These are phyloP conservation scores for Galerucella pusilla DNA, from an alignment of 2,888 invertebrate genomes.

Conservation along the genomic window DNA sequence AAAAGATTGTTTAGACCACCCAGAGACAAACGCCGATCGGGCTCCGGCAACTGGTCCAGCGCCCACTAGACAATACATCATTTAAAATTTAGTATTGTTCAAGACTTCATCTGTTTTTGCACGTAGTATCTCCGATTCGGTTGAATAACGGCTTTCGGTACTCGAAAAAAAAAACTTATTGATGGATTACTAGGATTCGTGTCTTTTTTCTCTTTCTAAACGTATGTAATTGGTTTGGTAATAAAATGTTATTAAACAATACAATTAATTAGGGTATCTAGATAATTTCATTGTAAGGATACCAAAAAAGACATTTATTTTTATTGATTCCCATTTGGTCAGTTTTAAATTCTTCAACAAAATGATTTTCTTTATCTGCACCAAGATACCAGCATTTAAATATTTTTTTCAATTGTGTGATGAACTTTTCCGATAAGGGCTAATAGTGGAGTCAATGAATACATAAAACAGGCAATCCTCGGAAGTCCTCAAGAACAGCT, in stretches of 20 bases:
- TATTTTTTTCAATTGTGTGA: no score
- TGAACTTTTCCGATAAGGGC: no score
- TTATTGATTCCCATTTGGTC: no score
- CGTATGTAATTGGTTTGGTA: neutral
- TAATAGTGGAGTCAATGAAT: no score
- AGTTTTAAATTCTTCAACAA: no score
- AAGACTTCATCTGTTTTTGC: conserved; percentile 43
- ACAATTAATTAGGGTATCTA: no score
- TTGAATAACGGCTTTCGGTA: conserved; percentile 1
- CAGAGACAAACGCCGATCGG: conserved; percentile 26
- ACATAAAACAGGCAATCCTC: no score
- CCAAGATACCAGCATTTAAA: no score
- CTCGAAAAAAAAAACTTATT: neutral
- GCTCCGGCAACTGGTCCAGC: conserved; percentile 25
- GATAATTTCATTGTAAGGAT: no score
- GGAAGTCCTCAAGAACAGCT: no score
- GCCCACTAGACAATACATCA: conserved; percentile 50
- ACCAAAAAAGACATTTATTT: no score
- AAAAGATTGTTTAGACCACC: conserved; percentile 29
- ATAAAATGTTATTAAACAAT: neutral
- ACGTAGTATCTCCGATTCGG: conserved; percentile 27
- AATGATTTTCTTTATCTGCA: no score
- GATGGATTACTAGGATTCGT: neutral
- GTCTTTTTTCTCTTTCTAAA: neutral
- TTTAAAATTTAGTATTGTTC: conserved; percentile 52